These are phyloP conservation scores for Siniperca chuatsi DNA, from an alignment of 2,113 vertebrate species.

Conservation along the genomic window DNA sequence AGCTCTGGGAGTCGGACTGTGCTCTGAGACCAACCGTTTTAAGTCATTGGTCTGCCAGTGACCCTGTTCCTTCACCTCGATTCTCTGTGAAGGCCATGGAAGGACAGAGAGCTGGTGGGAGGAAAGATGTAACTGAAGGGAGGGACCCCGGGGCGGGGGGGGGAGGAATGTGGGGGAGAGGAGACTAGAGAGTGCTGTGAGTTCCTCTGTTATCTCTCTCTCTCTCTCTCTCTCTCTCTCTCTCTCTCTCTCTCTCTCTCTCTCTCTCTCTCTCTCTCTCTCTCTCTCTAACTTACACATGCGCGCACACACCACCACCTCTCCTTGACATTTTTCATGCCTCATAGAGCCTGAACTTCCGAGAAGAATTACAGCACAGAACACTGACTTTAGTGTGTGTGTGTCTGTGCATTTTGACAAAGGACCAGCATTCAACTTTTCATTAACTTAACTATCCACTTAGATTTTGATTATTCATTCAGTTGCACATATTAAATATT, in stretches of 20 bases:
- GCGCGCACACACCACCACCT: constrained; percentile 24
- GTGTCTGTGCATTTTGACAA: neutral
- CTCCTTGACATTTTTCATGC: constrained; percentile 69
- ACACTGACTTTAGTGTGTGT: neutral
- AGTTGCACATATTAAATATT: neutral
- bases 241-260: neutral
- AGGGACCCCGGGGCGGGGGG: constrained; percentile 25
- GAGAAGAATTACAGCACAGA: constrained; percentile 34
- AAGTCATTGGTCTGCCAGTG: constrained; percentile 30
- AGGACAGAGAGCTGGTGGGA: constrained; percentile 20
- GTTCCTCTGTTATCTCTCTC: constrained; percentile 68
- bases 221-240: neutral
- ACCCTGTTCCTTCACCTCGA: constrained; percentile 45
- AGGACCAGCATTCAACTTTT: neutral
- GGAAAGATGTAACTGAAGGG: constrained; percentile 42
- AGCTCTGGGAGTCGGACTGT: constrained; percentile 40
- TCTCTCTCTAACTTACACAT: neutral
- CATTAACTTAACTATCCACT: neutral
- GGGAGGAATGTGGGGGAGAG: constrained; percentile 91
- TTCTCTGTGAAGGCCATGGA: constrained; percentile 53
- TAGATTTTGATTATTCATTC: neutral
- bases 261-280: neutral
- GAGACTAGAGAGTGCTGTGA: constrained; percentile 80
- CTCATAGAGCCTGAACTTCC: constrained; percentile 54
- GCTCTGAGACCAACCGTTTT: constrained; percentile 40